A percentile compares a stretch with the other conserved stretches of the same genome.
Conservation (phyloP, 2,888 invertebrate genomes). For the Calephelis perditalis region DNA sequence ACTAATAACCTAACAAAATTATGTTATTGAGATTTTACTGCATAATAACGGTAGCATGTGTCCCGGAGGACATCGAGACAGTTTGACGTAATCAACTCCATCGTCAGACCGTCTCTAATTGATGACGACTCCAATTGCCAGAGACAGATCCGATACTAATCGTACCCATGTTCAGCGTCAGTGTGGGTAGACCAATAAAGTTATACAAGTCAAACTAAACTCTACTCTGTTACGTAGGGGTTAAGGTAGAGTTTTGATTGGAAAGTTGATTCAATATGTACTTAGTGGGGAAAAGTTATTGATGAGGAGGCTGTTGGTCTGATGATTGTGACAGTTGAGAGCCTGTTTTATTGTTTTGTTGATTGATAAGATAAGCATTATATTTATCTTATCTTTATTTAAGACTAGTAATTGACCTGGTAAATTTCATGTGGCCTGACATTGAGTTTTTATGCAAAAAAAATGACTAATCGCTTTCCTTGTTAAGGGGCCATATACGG, state of each 20-base stretch:
- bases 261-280: background rate
- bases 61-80: background rate
- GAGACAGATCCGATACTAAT: constrained; percentile 8
- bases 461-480: no score
- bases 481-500: no score
- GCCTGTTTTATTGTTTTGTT: constrained; percentile 7
- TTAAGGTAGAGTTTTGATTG: background rate
- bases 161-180: constrained; percentile 9
- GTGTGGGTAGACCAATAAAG: constrained; percentile 5
- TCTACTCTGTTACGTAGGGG: background rate
- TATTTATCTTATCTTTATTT: no score
- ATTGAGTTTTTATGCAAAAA: no score
- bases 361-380: background rate
- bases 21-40: no score
- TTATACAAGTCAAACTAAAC: background rate
- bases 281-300: constrained; percentile 5
- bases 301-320: constrained; percentile 1
- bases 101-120: background rate
- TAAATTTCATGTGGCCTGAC: no score
- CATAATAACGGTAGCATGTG: no score
- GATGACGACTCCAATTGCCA: constrained; percentile 7
- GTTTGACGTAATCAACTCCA: constrained; percentile 6
- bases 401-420: no score
- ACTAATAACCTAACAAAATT: no score
- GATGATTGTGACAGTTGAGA: background rate